phyloP scores from a whole-genome alignment of 2,797 vertebrate genomes.

The Jordanella pulchra region DNA sequence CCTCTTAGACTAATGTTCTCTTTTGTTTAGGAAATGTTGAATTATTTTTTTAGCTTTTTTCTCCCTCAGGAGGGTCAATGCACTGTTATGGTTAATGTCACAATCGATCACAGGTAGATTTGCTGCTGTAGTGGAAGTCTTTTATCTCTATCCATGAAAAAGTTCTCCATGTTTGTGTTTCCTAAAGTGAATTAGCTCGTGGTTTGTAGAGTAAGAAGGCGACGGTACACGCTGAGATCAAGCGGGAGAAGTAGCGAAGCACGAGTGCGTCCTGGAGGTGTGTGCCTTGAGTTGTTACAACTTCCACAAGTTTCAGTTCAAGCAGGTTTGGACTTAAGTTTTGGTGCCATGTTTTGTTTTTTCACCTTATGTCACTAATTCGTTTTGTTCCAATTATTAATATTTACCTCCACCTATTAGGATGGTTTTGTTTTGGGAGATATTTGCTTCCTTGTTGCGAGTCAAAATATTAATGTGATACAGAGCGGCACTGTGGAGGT shows the following conservation, averaged over 20 bases:
- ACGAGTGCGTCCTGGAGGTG: constrained; percentile 85
- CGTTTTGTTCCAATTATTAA: constrained; percentile 34
- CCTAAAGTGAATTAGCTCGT: constrained; percentile 38
- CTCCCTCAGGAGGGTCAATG: constrained; percentile 91
- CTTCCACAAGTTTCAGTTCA: constrained; percentile 70
- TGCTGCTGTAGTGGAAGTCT: constrained; percentile 89
- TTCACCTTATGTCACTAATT: constrained; percentile 68
- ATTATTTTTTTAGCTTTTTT: constrained; percentile 40
- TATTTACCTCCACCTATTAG: constrained; percentile 29
- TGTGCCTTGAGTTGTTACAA: constrained; percentile 89
- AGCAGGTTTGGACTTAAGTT: constrained; percentile 57
- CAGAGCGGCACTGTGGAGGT: background rate
- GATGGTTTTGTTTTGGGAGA: constrained; percentile 8
- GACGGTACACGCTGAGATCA: constrained; percentile 82
- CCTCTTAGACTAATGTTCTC: constrained; percentile 74
- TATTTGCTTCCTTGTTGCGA: constrained; percentile 11
- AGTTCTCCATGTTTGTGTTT: constrained; percentile 74
- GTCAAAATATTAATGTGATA: background rate
- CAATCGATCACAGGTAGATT: constrained; percentile 89
- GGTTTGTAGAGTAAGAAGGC: constrained; percentile 44
- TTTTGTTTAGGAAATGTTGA: constrained; percentile 72
- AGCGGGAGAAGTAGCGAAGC: constrained; percentile 76
- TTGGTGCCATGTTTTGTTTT: constrained; percentile 67
- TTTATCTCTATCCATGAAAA: constrained; percentile 75
- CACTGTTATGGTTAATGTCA: constrained; percentile 91